phyloP scores from a whole-genome alignment of 2,113 vertebrate species.

The Meriones unguiculatus region DNA sequence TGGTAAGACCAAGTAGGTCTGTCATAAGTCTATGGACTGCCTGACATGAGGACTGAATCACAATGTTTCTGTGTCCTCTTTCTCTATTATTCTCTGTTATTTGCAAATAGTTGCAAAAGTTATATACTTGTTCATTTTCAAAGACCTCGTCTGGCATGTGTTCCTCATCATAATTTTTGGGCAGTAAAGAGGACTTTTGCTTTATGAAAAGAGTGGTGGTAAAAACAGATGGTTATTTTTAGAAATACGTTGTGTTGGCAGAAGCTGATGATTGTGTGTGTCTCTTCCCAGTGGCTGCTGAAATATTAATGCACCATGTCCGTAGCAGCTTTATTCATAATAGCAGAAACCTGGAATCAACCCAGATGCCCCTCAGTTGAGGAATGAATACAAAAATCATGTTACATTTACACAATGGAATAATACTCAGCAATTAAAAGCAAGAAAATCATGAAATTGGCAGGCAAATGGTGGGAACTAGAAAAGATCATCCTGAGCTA shows the following conservation, averaged over 20 bases:
- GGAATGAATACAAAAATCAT: too few relatives aligned
- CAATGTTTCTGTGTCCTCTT: background rate
- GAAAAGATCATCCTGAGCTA: too few relatives aligned
- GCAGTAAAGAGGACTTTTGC: conserved; percentile 33
- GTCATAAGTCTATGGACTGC: background rate
- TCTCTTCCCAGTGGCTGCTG: background rate
- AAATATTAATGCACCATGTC: background rate
- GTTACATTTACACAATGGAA: too few relatives aligned
- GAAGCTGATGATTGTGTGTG: background rate
- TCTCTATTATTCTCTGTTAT: background rate
- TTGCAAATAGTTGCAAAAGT: background rate
- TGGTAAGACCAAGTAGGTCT: background rate
- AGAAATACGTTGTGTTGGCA: background rate
- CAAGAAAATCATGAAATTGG: too few relatives aligned
- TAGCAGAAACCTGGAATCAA: too few relatives aligned
- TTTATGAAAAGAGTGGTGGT: conserved; percentile 20
- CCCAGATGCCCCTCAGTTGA: too few relatives aligned
- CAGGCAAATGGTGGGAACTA: too few relatives aligned
- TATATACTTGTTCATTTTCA: conserved; percentile 7
- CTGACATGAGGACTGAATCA: background rate
- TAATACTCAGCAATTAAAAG: too few relatives aligned
- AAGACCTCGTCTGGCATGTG: background rate
- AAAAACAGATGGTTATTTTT: conserved; percentile 5
- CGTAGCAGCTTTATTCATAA: too few relatives aligned
- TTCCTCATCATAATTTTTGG: background rate